A percentile compares a stretch with the other conserved stretches of the same genome.
phyloP scores from a whole-genome alignment of 2,113 vertebrate genomes.

The Bujurquina vittata region DNA sequence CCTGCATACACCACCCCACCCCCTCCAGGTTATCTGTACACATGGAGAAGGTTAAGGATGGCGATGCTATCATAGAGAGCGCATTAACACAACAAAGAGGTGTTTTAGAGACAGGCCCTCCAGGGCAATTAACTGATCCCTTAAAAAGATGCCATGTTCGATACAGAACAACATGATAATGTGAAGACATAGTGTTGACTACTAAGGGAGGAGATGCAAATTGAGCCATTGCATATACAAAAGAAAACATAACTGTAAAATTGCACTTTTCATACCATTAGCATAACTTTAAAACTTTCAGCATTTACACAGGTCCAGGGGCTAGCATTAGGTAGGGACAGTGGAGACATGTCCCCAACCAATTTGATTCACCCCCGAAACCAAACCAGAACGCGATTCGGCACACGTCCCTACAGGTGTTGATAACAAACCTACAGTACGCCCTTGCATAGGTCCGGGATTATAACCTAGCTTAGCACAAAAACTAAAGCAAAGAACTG shows the following conservation, averaged over 20 bases:
- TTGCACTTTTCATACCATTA: conserved; percentile 20
- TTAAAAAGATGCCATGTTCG: conserved; percentile 48
- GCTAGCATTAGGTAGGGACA: no score
- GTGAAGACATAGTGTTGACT: not conserved
- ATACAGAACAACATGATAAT: conserved; percentile 50
- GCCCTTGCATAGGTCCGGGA: not conserved
- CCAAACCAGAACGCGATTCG: no score
- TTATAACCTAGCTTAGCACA: not conserved
- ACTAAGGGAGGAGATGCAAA: conserved; percentile 42
- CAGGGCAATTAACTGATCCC: conserved; percentile 46
- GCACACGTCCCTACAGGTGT: no score
- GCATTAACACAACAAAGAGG: conserved; percentile 74
- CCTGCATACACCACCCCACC: conserved; percentile 45
- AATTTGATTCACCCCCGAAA: no score
- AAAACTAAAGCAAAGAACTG: not conserved
- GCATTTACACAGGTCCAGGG: not conserved
- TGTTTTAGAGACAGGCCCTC: conserved; percentile 45
- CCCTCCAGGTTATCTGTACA: conserved; percentile 58
- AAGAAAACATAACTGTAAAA: conserved; percentile 15
- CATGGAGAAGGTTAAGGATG: conserved; percentile 61
- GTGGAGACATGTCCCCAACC: no score
- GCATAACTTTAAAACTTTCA: not conserved
- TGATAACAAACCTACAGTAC: no score
- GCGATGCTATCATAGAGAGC: conserved; percentile 63
- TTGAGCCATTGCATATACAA: conserved; percentile 2